A percentile compares a stretch with the other conserved stretches of the same genome.
Conservation (phyloP, 2,113 vertebrate species). For the Chascanopsetta lugubris region DNA sequence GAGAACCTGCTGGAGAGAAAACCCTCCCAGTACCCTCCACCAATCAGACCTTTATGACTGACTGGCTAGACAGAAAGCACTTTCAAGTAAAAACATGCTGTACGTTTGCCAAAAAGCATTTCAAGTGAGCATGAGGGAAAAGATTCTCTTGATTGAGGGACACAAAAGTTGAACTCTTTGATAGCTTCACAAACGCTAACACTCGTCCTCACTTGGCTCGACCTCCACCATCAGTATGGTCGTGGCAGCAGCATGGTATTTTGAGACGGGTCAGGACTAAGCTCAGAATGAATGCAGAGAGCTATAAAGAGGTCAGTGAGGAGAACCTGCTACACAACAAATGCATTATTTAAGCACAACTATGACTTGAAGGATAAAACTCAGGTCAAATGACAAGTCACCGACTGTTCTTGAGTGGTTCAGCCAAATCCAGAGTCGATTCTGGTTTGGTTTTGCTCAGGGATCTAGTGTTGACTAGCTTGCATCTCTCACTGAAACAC, state of each 20-base stretch:
- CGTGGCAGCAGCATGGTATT: not conserved
- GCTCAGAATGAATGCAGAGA: too few species aligned
- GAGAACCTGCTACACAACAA: not conserved
- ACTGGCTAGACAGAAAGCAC: not conserved
- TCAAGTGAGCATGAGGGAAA: not conserved
- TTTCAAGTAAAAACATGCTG: not conserved
- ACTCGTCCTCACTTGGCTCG: not conserved
- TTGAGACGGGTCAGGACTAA: too few species aligned
- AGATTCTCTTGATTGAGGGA: not conserved
- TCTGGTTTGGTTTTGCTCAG: not conserved
- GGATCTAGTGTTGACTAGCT: not conserved
- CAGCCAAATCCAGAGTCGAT: not conserved
- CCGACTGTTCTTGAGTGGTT: not conserved
- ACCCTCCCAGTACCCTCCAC: too few species aligned
- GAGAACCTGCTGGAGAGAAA: not conserved
- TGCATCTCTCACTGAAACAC: not conserved
- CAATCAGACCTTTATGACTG: too few species aligned
- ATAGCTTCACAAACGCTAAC: too few species aligned
- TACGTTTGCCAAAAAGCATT: not conserved
- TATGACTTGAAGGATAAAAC: not conserved
- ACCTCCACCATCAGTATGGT: not conserved
- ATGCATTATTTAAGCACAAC: not conserved
- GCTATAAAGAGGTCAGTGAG: not conserved
- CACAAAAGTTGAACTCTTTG: not conserved
- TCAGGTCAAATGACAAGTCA: not conserved